Base-by-base conservation (phyloP, 2,797 vertebrate genomes). In the Molossus alvarezi region DNA sequence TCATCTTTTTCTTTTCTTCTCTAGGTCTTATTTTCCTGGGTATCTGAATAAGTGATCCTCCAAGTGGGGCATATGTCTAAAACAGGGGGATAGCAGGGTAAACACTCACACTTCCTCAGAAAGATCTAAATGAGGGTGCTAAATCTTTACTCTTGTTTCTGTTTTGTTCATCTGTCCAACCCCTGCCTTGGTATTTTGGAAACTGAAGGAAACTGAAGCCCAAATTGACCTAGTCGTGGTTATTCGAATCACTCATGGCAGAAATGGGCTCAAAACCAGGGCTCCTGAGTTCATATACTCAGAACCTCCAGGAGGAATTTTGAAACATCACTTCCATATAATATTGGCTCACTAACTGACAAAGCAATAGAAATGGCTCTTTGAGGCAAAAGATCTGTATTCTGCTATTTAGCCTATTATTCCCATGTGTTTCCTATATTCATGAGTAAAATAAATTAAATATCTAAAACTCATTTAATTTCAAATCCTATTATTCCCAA, bases 241-340 rank as follows among this genome's bases (percentile, higher is more conserved):
- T 33, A 83, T 77, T 95, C 51, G 41, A 41, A 77, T 60, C 69
- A 65, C 92, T 96, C 41, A 79, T 64, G 75, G 58, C 93, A 95
- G 85, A 84, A 94, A 29, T 75, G 45, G 87, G 57, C 77, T 76
- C 45, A 72, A 55, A 79, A n/a, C 51, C 25, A 62, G 55, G 37
- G 27, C 20, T 55, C 27, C 10, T 41, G 58, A 45, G 11, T 51
- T 84, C 20, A 15, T 84, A 3, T 65, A 15, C 17, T 90, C 62
- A 73, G 75, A 96, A 83, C 37, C 18, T 73, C 27, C 48, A 12
- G 27, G n/a, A 79, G 23, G 25, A 51, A 91, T 79, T 76, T 55
- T 82, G 55, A 81, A 92, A 77, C 72, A n/a, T 84, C 17, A 65
- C 7, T 77, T 94, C 60, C 29, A 69, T 12, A 21, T 73, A 83